Evolutionary conservation across 1,140 invertebrate genomes (phyloP).

Genomic region (Linepithema humile): DNA sequence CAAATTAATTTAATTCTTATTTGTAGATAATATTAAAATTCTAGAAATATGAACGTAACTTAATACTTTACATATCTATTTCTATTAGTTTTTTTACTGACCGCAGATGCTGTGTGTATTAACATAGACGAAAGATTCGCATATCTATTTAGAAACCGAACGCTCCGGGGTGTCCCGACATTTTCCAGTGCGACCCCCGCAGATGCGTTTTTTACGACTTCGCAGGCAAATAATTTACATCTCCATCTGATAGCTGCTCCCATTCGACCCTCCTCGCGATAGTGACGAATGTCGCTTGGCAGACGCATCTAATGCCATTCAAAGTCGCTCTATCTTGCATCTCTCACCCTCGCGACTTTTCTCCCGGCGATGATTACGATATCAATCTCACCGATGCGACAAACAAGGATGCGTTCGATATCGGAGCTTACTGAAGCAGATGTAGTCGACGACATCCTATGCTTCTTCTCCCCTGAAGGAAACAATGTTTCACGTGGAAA

Average conservation of each 20-base stretch:
- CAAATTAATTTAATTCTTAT: background rate
- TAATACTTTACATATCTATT: no score
- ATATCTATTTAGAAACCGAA: constrained; percentile 21
- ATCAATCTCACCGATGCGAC: constrained; percentile 30
- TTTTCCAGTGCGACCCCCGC: constrained; percentile 16
- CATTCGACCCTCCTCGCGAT: constrained; percentile 16
- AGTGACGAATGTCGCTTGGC: constrained; percentile 57
- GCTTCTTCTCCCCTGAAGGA: background rate
- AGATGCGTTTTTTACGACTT: constrained; percentile 65
- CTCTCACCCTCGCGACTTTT: constrained; percentile 32
- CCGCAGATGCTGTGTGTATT: background rate
- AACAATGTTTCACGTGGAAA: constrained; percentile 1
- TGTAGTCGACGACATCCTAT: background rate
- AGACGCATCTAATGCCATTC: constrained; percentile 49
- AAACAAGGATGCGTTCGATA: constrained; percentile 16
- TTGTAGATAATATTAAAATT: background rate
- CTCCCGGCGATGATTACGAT: constrained; percentile 42
- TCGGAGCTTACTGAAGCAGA: constrained; percentile 23
- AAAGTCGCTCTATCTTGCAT: constrained; percentile 44
- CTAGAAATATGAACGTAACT: background rate
- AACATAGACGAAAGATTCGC: background rate
- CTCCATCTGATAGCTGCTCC: constrained; percentile 21
- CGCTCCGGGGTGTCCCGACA: constrained; percentile 25
- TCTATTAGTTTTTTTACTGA: background rate
- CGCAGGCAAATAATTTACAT: constrained; percentile 65